Evolutionary conservation across 2,113 vertebrate species (phyloP), one percentile per base, ranked within the genome.

Genomic region (Nanorana parkeri): DNA sequence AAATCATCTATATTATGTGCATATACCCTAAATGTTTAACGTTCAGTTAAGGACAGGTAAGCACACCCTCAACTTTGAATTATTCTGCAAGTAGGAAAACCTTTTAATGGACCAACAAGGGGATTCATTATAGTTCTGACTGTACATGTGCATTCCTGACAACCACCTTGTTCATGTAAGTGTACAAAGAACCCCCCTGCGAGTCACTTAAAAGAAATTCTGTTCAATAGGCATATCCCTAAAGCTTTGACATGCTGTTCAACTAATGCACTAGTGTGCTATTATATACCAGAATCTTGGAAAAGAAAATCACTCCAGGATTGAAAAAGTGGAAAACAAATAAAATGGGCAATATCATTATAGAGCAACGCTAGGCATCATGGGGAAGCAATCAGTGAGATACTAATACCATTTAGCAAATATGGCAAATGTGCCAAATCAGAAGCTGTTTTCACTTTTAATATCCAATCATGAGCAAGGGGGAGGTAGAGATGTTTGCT

Each of bases 61-160:
- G 29, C 28, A 36, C 19, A n/a, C 23, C 60, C 21, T 74, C 19
- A 58, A 19, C 26, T 58, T 32, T 16, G 13, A 76, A 24, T 63
- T 23, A 76, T 76, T 76, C 23, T 51, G 73, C 29, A 76, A 17
- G 23, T 61, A 61, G 32, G 36, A 11, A 52, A 41, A 64, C 56
- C 73, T 63, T 63, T 63, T 51, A 63, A 76, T 76, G 32, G 32
- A 41, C 58, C 32, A 20, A 75, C 72, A 41, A 60, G 72, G 72
- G 71, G 24, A 74, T 36, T 74, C 54, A 74, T 74, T 74, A 74
- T 19, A 21, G 72, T 61, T 32, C 36, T 8, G 56, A 32, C 41
- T 78, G 26, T 29, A 78, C 61, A n/a, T 66, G 76, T 51, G 61
- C 60, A 55, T 66, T 52, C 51, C 24, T 66, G 60, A 56, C 64